Evolutionary conservation across 2,888 invertebrate species (phyloP).

Genomic region (Phymatocera aterrima): DNA sequence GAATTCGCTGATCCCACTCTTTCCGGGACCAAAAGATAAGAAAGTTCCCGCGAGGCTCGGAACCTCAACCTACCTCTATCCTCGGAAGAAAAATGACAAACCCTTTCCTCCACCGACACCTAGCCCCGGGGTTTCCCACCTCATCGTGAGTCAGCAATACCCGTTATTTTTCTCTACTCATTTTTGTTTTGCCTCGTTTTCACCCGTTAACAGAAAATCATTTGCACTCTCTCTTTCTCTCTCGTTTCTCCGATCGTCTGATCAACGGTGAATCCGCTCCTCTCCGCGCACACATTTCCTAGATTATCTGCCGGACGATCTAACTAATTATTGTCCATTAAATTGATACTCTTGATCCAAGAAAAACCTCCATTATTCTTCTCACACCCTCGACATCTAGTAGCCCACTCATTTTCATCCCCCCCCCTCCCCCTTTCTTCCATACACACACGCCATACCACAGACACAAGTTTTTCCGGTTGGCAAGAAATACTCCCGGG

Average conservation of each 20-base stretch:
- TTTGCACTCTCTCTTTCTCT: not conserved
- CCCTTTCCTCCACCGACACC: constrained; percentile 26
- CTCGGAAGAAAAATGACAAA: constrained; percentile 48
- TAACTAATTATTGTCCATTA: constrained; percentile 62
- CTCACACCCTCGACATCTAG: not conserved
- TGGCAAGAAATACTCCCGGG: constrained; percentile 21
- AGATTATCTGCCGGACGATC: constrained; percentile 47
- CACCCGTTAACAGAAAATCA: constrained; percentile 47
- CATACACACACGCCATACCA: not conserved
- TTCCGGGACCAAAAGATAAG: constrained; percentile 45
- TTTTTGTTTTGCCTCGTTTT: constrained; percentile 40
- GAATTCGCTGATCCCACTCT: constrained; percentile 43
- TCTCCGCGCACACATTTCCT: constrained; percentile 4
- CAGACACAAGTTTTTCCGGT: not conserved
- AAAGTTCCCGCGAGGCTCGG: constrained; percentile 50
- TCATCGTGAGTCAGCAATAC: constrained; percentile 53
- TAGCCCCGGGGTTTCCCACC: not conserved
- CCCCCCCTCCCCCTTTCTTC: not conserved
- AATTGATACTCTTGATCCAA: constrained; percentile 47
- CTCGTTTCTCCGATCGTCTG: not conserved
- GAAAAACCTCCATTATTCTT: constrained; percentile 25
- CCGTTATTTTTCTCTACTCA: constrained; percentile 33
- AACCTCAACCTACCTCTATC: too few relatives aligned
- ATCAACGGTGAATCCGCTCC: not conserved
- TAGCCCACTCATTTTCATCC: too few relatives aligned